Base-by-base conservation (phyloP, 2,888 invertebrate species). In the Pyrrhosoma nymphula region DNA sequence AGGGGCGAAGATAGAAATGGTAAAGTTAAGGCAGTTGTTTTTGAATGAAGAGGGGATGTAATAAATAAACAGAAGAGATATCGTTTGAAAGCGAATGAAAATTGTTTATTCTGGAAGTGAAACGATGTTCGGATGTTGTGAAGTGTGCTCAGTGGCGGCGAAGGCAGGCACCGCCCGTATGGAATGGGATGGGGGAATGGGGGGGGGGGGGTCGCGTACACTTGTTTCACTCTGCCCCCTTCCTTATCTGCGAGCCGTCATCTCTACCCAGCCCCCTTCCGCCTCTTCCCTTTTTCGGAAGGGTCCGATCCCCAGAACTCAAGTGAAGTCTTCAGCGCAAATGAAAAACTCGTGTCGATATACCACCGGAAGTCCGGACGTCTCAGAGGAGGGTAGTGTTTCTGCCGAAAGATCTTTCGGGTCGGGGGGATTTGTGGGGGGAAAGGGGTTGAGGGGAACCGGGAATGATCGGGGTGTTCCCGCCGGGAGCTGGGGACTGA, bases 291-390 rank as follows among this genome's bases (percentile, higher is more conserved):
- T 82, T 82, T 35, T 82, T 82, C 82, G 35, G 82, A 82, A 82
- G 82, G 35, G 35, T 18, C 82, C 82, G 35, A 82, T 82, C 30
- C 82, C 16, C 35, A 2, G 82, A 82, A 82, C 30, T 82, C 69
- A 12, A 16, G 30, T 69, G 26, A 35, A 35, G 82, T 30, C 82
- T 82, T 18, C 30, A 14, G 30, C 82, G 82, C 82, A 35, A 82
- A 30, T 82, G 82, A 82, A 82, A 82, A 82, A 35, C 82, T 82
- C 35, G 82, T 82, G 82, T 82, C 82, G 82, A 82, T 82, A 82
- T 35, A 18, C 82, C 30, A 82, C 82, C 82, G 82, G 82, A 82
- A 35, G 35, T 82, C 14, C 16, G 82, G 35, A 30, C 82, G 30
- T 6, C 82, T 82, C 82, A 3, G 30, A 82, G 82, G 16, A 35